Evolutionary conservation across 2,113 vertebrate genomes (phyloP), one percentile per base, ranked within the genome.

Genomic region (Carassius gibelio): DNA sequence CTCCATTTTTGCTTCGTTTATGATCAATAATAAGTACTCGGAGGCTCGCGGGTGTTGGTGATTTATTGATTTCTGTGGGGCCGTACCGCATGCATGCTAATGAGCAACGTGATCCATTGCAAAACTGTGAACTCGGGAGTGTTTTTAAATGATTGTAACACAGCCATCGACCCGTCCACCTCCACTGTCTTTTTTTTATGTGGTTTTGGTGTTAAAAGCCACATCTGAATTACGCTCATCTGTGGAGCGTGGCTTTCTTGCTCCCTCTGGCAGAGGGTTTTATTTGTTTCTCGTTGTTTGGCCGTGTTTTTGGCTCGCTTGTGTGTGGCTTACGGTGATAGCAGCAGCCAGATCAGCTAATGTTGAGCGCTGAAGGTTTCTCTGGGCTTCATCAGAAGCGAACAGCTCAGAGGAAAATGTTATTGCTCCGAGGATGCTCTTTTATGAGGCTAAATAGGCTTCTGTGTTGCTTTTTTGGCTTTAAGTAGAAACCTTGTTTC

Each of bases 51-150:
- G 14, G 23, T 76, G 87, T 84, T 88, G 91, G 90, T 90, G 91
- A 91, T 90, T 38, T 90, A 94, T 94, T 83, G 92, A 93, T 94
- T 91, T 75, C 48, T 50, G 66, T n/a, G 75, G 19, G 83, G 85
- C 86, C 83, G 82, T 89, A 78, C 88, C 88, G 89, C 87, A 88
- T 91, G 90, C 92, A 94, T 94, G 89, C 91, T 92, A 93, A 93
- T 92, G 90, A 93, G 89, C 87, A 81, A 57, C 85, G 87, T 90
- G 89, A 92, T 92, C 84, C 64, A 89, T 90, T 76, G 72, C 59
- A 80, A 88, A 90, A 86, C 87, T 84, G 90, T 89, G 89, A 93
- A 89, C 89, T 87, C 74, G 30, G 81, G 62, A 91, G 87, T 91
- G 91, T 92, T 92, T 86, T 87, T 85, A 75, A 86, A 78, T 91